Conservation (phyloP, 2,797 vertebrate species). For the Ctenosaura bakeri region DNA sequence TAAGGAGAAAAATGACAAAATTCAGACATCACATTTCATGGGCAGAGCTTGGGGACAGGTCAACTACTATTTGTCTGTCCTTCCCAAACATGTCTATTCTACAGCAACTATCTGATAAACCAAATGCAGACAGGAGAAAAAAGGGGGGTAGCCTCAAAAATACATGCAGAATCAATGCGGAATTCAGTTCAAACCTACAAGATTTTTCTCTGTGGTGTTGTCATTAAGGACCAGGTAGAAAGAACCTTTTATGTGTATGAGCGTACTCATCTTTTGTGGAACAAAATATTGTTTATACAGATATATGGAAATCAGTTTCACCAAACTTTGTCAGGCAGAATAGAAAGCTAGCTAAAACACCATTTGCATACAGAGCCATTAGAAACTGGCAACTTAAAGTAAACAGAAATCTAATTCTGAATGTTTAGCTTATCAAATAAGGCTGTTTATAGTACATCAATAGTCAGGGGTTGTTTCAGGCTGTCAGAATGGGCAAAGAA, state of each 20-base stretch:
- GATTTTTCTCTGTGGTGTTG: neutral
- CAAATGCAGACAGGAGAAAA: constrained; percentile 3
- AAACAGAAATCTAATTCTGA: constrained; percentile 33
- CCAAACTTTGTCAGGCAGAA: constrained; percentile 1
- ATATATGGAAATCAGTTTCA: constrained; percentile 7
- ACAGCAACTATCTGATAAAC: neutral
- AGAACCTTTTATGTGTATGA: neutral
- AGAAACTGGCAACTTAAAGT: constrained; percentile 13
- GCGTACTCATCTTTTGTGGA: neutral
- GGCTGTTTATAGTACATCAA: constrained; percentile 29
- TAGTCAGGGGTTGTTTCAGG: constrained; percentile 20
- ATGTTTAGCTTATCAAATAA: constrained; percentile 33
- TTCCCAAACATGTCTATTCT: fast-evolving
- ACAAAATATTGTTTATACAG: constrained; percentile 4
- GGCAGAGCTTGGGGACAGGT: fast-evolving
- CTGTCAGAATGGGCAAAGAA: constrained; percentile 2
- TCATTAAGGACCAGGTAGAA: neutral
- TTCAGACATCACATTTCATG: neutral
- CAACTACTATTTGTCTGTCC: constrained; percentile 2
- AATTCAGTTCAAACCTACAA: neutral
- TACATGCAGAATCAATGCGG: neutral
- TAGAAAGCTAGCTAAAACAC: constrained; percentile 1
- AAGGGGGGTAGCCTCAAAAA: neutral
- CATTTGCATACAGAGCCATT: constrained; percentile 3
- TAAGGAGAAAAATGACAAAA: constrained; percentile 41